phyloP scores from a whole-genome alignment of 2,113 vertebrate species.

The Festucalex cinctus region DNA sequence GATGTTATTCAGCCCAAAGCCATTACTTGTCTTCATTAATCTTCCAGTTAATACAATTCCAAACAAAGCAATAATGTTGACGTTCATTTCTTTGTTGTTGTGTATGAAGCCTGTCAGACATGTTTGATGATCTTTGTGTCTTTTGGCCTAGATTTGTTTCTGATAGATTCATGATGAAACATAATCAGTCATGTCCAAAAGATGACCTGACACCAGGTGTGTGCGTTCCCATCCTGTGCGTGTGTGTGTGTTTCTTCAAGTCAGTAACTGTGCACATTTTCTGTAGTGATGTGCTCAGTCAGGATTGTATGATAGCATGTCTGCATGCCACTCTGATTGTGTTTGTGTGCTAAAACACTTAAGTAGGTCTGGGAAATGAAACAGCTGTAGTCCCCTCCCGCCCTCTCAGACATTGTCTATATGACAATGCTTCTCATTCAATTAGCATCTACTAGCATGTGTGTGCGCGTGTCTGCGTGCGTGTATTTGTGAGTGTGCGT shows the following conservation, averaged over 20 bases:
- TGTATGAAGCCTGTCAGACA: not conserved
- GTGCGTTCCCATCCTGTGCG: conserved; percentile 38
- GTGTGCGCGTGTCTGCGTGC: conserved; percentile 15
- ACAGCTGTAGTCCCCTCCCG: conserved; percentile 68
- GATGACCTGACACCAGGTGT: conserved; percentile 45
- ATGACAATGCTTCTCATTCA: conserved; percentile 69
- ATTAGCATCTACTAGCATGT: conserved; percentile 66
- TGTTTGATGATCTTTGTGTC: conserved; percentile 16
- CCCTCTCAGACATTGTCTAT: conserved; percentile 56
- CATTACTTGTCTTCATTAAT: conserved; percentile 5
- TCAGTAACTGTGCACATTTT: conserved; percentile 5
- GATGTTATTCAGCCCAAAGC: not conserved
- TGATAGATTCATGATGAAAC: conserved; percentile 38
- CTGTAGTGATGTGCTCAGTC: conserved; percentile 24
- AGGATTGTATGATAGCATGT: conserved; percentile 26
- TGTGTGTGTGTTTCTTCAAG: not conserved
- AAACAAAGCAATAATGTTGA: conserved; percentile 5
- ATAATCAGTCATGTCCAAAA: conserved; percentile 26
- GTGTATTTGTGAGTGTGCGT: conserved; percentile 32
- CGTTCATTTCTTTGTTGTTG: conserved; percentile 9
- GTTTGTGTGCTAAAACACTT: conserved; percentile 36
- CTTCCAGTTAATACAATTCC: not conserved
- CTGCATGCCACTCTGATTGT: conserved; percentile 18
- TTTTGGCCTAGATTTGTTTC: conserved; percentile 42
- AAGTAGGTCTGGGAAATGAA: conserved; percentile 67